These are phyloP conservation scores for Tholera decimalis DNA, from an alignment of 2,888 invertebrate species.

Conservation along the genomic window DNA sequence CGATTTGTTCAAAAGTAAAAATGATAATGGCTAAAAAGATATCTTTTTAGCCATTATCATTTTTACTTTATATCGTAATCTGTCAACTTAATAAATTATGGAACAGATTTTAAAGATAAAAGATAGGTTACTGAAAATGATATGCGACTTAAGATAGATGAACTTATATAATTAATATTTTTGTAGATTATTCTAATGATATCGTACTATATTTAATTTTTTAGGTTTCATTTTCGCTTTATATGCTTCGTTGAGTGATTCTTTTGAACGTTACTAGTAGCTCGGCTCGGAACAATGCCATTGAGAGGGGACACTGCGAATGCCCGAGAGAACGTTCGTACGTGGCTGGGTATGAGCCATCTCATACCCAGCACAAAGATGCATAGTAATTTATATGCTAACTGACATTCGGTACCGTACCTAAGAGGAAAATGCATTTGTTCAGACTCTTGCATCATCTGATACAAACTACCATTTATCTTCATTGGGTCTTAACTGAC, in stretches of 20 bases:
- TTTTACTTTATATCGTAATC: no score
- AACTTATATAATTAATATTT: no score
- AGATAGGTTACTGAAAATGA: constrained; percentile 10
- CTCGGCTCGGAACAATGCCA: constrained; percentile 14
- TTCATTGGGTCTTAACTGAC: constrained; percentile 61
- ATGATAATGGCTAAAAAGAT: constrained; percentile 24
- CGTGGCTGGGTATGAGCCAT: no score
- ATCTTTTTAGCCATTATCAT: no score
- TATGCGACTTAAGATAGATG: constrained; percentile 13
- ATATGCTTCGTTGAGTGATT: not conserved
- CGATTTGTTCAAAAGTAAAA: constrained; percentile 15
- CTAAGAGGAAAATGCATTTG: constrained; percentile 32
- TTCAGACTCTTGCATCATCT: constrained; percentile 59
- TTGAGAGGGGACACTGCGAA: not conserved
- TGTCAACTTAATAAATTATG: constrained; percentile 14
- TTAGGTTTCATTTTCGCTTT: not conserved
- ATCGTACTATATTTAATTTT: not conserved
- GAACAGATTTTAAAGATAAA: constrained; percentile 40
- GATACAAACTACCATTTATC: constrained; percentile 64
- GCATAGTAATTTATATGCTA: not conserved
- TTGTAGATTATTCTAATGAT: constrained; percentile 14
- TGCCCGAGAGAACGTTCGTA: not conserved
- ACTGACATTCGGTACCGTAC: constrained; percentile 38
- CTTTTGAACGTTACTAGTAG: constrained; percentile 16
- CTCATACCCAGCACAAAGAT: not conserved